A percentile compares a stretch with the other conserved stretches of the same genome.
phyloP scores from a whole-genome alignment of 1,140 invertebrate species.

The Aphidius ervi region DNA sequence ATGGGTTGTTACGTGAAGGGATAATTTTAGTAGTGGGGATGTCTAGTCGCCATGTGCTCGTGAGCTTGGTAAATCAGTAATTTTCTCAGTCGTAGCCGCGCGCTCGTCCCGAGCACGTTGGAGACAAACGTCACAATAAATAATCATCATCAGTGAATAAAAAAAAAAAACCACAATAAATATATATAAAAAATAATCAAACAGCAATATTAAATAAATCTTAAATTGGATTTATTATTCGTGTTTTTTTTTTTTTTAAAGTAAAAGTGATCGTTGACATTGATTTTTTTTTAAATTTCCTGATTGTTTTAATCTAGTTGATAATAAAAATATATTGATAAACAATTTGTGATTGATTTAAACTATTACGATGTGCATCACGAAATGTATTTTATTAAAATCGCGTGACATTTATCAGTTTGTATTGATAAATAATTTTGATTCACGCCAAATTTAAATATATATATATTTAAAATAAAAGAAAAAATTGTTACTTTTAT shows the following conservation, averaged over 20 bases:
- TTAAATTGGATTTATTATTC: too few species aligned
- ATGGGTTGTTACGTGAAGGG: too few species aligned
- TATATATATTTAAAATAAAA: background rate
- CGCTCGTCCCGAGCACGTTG: conserved; percentile 39
- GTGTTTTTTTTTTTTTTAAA: background rate
- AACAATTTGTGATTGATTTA: background rate
- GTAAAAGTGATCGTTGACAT: background rate
- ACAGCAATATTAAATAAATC: too few species aligned
- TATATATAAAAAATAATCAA: too few species aligned
- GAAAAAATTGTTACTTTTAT: too few species aligned
- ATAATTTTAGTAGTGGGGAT: conserved; percentile 5
- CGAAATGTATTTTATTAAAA: conserved; percentile 2
- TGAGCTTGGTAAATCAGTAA: conserved; percentile 39
- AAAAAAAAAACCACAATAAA: too few species aligned
- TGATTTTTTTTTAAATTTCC: background rate
- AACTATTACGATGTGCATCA: conserved; percentile 13
- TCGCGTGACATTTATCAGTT: conserved; percentile 4
- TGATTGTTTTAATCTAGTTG: background rate
- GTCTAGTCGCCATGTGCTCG: conserved; percentile 45
- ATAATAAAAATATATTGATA: background rate
- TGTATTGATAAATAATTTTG: conserved; percentile 2
- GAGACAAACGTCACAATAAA: background rate
- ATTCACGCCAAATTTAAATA: conserved; percentile 1
- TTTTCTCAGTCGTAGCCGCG: conserved; percentile 48
- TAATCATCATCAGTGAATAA: background rate